Base-by-base conservation (phyloP, 2,113 vertebrate genomes). In the Ursus arctos region DNA sequence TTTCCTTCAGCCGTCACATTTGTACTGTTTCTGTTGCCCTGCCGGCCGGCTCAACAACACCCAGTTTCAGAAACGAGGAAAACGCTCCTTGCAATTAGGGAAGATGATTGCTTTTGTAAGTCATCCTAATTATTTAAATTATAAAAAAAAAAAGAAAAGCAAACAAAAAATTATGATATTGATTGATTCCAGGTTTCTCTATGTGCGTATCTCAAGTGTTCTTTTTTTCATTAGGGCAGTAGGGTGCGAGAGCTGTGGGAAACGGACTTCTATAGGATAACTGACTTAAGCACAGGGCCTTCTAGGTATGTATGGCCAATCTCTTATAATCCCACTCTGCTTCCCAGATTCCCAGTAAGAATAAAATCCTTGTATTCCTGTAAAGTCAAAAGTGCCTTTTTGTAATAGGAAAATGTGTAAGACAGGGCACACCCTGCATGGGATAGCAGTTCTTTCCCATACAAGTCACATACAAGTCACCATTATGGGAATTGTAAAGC, bases 81-180 rank as follows among this genome's bases (percentile, higher is more conserved):
- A 81, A 95, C 1, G 24, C 1, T 72, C 76, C 33, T n/a, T 21
- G 83, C 22, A 89, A 9, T 91, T 33, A 83, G n/a, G 47, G 79
- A 90, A 81, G 63, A 89, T 21, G n/a, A 21, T 92, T 71, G 33
- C 31, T 81, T 81, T 94, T 61, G 8, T 72, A 97, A 77, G 18
- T 15, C 36, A 92, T 93, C 61, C 59, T 47, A 51, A 87, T 77
- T 76, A 53, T 77, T 96, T 85, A 74, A 80, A 81, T 89, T 94
- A 26, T 26, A 49, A 77, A 71, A n/a, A 31, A 87, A 87, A 26
- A 26, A 15, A 74, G 7, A n/a, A 16, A 74, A 88, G 79, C 15
- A 67, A 9, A 26, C 33, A 3, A 33, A 28, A 88, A 40, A 86
- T 61, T 57, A 69, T 49, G 31, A 28, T 43, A 65, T 13, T 43